Percentiles rank a stretch among this genome's conserved stretches.
Conservation (phyloP, 2,113 vertebrate species). For the Nymphicus hollandicus region DNA sequence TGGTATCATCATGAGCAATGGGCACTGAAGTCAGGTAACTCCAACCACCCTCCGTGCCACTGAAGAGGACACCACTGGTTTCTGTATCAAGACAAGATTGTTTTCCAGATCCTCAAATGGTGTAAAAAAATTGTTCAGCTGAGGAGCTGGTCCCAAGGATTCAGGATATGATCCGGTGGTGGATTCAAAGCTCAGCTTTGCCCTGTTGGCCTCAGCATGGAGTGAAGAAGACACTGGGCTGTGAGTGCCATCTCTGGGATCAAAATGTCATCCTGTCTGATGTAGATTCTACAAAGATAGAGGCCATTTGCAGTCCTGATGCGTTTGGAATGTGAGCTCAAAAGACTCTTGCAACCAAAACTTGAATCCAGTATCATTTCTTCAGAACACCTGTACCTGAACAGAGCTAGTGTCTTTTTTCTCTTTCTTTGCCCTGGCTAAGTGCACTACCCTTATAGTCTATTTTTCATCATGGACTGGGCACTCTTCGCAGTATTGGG, state of each 20-base stretch:
- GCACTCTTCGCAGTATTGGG: slow-evolving; percentile 68
- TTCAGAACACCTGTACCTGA: slow-evolving; percentile 14
- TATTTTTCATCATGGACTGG: slow-evolving; percentile 66
- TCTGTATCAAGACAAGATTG: background rate
- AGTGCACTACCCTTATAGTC: slow-evolving; percentile 63
- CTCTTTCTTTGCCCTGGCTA: slow-evolving; percentile 33
- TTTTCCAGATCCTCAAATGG: background rate
- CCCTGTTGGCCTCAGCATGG: background rate
- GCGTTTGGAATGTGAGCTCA: slow-evolving; percentile 19
- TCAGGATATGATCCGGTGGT: background rate
- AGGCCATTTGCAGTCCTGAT: background rate
- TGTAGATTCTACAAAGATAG: background rate
- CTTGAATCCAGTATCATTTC: slow-evolving; percentile 49
- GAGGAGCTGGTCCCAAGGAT: background rate
- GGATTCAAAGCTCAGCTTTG: background rate
- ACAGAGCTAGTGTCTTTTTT: slow-evolving; percentile 1
- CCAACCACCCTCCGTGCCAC: background rate
- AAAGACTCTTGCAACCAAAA: slow-evolving; percentile 36
- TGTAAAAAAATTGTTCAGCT: background rate
- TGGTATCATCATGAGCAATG: background rate
- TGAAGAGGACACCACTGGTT: background rate
- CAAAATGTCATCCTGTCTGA: background rate
- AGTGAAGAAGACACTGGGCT: background rate
- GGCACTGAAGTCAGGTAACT: background rate
- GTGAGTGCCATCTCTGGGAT: background rate